Conservation (phyloP, 2,888 invertebrate genomes). For the Hecatera dysodea region DNA sequence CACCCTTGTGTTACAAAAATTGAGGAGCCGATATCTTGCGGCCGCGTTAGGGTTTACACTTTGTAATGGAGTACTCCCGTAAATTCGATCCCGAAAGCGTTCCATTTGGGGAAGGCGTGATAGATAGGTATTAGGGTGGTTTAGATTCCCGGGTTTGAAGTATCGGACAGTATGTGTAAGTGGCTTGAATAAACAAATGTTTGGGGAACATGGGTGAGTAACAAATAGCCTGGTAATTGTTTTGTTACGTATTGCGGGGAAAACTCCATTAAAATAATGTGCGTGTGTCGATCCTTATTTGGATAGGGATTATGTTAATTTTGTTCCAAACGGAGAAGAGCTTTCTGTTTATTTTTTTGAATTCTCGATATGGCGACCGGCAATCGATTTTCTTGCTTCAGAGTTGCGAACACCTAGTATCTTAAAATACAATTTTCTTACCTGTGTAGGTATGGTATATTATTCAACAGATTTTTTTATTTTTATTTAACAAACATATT, state of each 20-base stretch:
- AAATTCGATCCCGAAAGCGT: slow-evolving; percentile 65
- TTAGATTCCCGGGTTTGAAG: slow-evolving; percentile 52
- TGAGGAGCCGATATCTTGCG: slow-evolving; percentile 67
- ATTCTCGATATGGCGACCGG: background rate
- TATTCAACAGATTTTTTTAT: no score
- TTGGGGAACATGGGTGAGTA: slow-evolving; percentile 47
- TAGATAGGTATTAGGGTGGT: slow-evolving; percentile 62
- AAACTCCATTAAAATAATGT: slow-evolving; percentile 38
- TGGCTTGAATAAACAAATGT: slow-evolving; percentile 54
- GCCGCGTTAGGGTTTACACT: slow-evolving; percentile 64
- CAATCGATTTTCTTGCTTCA: no score
- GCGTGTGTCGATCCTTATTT: slow-evolving; percentile 1
- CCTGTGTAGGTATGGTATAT: no score
- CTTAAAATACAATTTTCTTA: no score
- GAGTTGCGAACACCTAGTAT: no score
- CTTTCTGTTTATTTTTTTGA: background rate
- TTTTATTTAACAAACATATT: background rate
- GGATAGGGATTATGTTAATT: slow-evolving; percentile 8
- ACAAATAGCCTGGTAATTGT: slow-evolving; percentile 60
- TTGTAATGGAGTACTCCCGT: slow-evolving; percentile 67
- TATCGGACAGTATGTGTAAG: slow-evolving; percentile 55
- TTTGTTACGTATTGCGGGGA: slow-evolving; percentile 42
- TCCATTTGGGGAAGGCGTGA: slow-evolving; percentile 63
- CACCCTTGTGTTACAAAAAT: slow-evolving; percentile 73
- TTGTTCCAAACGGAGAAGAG: background rate